Conservation (phyloP, 2,113 vertebrate species). For the Aix galericulata region DNA sequence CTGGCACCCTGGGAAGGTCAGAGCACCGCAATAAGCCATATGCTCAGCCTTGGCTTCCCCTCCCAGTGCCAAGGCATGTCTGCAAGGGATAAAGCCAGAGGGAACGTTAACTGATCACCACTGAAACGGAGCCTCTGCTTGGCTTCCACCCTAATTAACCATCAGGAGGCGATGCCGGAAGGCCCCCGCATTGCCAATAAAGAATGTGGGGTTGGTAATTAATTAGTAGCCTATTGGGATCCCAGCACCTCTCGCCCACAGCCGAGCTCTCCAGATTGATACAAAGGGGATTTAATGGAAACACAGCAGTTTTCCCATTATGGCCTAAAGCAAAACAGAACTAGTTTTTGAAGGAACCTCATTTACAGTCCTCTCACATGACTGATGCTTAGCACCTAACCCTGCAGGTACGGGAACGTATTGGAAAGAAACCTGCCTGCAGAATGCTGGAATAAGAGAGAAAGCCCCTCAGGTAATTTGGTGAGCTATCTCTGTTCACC, state of each 20-base stretch:
- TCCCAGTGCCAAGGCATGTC: slow-evolving; percentile 23
- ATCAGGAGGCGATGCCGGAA: not conserved
- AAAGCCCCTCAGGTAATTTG: not conserved
- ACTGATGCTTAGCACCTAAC: not conserved
- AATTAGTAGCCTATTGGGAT: slow-evolving; percentile 7
- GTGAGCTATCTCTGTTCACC: not conserved
- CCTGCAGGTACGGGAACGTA: not conserved
- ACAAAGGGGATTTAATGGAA: not conserved
- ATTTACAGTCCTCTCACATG: not conserved
- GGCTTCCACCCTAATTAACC: slow-evolving; percentile 37
- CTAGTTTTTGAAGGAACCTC: not conserved
- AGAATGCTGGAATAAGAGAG: not conserved
- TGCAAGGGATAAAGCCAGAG: slow-evolving; percentile 44
- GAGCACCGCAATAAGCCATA: slow-evolving; percentile 47
- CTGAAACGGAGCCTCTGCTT: not conserved
- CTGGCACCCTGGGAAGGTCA: not conserved
- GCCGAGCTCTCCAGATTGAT: not conserved
- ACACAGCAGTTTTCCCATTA: not conserved
- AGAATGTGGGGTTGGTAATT: slow-evolving; percentile 1
- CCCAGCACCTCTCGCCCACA: not conserved
- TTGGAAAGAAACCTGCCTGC: not conserved
- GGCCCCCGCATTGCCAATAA: not conserved
- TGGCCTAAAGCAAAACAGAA: not conserved
- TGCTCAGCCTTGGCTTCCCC: slow-evolving; percentile 42
- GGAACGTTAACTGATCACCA: not conserved